Evolutionary conservation across 2,888 invertebrate genomes (phyloP).

Genomic region (Aleiodes leptofemur): DNA sequence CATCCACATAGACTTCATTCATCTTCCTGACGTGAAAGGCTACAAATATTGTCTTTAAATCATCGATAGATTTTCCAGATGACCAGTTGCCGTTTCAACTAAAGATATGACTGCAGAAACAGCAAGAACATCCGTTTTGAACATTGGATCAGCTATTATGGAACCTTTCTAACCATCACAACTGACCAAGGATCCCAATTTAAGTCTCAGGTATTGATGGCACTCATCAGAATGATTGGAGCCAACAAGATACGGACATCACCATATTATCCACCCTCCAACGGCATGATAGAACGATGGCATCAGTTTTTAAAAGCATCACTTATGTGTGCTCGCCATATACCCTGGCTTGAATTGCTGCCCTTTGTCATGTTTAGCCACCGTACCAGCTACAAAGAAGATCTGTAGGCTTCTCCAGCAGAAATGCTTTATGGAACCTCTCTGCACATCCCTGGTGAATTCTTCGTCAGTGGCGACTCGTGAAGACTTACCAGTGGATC

Average conservation of each 20-base stretch:
- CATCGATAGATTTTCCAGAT: conserved; percentile 23
- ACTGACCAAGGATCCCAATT: conserved; percentile 64
- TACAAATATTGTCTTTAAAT: conserved; percentile 13
- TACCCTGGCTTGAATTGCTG: conserved; percentile 48
- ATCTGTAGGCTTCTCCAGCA: conserved; percentile 45
- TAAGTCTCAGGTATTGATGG: conserved; percentile 53
- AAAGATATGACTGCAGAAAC: too few species aligned
- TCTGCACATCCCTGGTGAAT: conserved; percentile 47
- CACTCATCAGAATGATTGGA: conserved; percentile 49
- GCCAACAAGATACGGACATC: conserved; percentile 51
- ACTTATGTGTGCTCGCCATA: conserved; percentile 43
- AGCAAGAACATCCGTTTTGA: not conserved
- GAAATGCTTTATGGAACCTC: conserved; percentile 48
- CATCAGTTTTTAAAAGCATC: conserved; percentile 51
- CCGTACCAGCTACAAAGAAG: conserved; percentile 50
- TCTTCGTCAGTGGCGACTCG: conserved; percentile 43
- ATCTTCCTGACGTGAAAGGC: conserved; percentile 46
- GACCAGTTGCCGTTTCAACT: too few species aligned
- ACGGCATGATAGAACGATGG: conserved; percentile 52
- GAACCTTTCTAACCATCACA: conserved; percentile 59
- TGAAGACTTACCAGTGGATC: conserved; percentile 36
- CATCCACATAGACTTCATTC: too few species aligned
- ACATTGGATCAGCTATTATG: conserved; percentile 63
- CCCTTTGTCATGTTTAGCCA: conserved; percentile 52
- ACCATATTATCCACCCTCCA: conserved; percentile 35